Evolutionary conservation across 2,797 vertebrate genomes (phyloP).

Genomic region (Parauchenoglanis punctatus): DNA sequence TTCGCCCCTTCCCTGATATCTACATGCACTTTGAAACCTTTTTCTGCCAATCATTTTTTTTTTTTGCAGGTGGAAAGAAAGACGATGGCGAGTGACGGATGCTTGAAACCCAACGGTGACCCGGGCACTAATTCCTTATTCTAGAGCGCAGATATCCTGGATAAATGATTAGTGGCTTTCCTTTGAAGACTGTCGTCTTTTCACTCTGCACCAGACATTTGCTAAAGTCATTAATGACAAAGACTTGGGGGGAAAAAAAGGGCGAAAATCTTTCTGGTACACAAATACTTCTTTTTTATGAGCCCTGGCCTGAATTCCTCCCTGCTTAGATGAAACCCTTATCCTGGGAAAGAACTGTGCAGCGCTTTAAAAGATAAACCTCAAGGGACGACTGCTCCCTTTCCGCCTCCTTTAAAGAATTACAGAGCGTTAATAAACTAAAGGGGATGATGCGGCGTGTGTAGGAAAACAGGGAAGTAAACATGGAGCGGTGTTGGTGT

Average conservation of each 20-base stretch:
- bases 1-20: neutral
- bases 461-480: slow-evolving; percentile 49
- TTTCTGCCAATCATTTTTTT: slow-evolving; percentile 74
- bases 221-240: slow-evolving; percentile 85
- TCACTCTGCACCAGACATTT: slow-evolving; percentile 78
- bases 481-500: slow-evolving; percentile 46
- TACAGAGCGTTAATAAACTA: slow-evolving; percentile 70
- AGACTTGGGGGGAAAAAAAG: slow-evolving; percentile 63
- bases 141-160: slow-evolving; percentile 77
- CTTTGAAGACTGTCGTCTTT: slow-evolving; percentile 74
- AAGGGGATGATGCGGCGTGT: slow-evolving; percentile 67
- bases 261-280: slow-evolving; percentile 76
- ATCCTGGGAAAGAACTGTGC: slow-evolving; percentile 76
- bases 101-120: slow-evolving; percentile 71
- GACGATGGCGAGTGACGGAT: slow-evolving; percentile 53
- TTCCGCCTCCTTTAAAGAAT: slow-evolving; percentile 63
- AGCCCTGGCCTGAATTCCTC: slow-evolving; percentile 76
- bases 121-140: slow-evolving; percentile 77
- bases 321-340: slow-evolving; percentile 75
- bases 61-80: slow-evolving; percentile 52
- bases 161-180: slow-evolving; percentile 80
- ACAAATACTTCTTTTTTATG: slow-evolving; percentile 77
- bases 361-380: slow-evolving; percentile 76
- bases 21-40: slow-evolving; percentile 65
- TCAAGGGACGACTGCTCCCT: slow-evolving; percentile 66